These are phyloP conservation scores for Melinopterus prodromus DNA, from an alignment of 2,888 invertebrate genomes.

Conservation along the genomic window DNA sequence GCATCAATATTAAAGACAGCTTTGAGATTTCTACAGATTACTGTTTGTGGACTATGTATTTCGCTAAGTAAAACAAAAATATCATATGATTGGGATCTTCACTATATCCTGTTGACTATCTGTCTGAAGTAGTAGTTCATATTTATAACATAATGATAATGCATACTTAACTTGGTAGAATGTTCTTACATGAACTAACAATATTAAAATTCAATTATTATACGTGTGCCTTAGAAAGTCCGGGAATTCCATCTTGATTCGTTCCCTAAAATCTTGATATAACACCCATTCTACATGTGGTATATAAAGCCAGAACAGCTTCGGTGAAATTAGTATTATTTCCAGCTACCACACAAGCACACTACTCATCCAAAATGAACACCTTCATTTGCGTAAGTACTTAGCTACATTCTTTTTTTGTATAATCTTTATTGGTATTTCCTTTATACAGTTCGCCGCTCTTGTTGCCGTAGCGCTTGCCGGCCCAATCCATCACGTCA, in stretches of 20 bases:
- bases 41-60: too few relatives aligned
- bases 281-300: not conserved
- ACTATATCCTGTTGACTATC: too few relatives aligned
- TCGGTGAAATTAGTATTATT: not conserved
- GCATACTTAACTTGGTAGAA: not conserved
- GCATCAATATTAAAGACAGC: too few relatives aligned
- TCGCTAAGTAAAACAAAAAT: too few relatives aligned
- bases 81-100: too few relatives aligned
- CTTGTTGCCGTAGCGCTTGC: conserved; percentile 34
- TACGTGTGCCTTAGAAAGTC: not conserved
- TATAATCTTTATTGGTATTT: too few relatives aligned
- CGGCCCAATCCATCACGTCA: conserved; percentile 30
- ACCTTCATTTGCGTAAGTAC: not conserved
- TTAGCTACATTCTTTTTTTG: too few relatives aligned
- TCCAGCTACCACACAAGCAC: not conserved
- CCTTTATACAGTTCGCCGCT: conserved; percentile 19
- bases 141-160: too few relatives aligned
- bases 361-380: not conserved
- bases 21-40: too few relatives aligned
- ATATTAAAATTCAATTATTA: not conserved
- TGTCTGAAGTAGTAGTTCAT: too few relatives aligned
- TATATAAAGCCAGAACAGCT: not conserved
- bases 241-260: not conserved
- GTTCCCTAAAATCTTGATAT: not conserved
- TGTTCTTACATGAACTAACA: not conserved